Base-by-base conservation (phyloP, 2,888 invertebrate genomes). In the Drosophila mayaguana region DNA sequence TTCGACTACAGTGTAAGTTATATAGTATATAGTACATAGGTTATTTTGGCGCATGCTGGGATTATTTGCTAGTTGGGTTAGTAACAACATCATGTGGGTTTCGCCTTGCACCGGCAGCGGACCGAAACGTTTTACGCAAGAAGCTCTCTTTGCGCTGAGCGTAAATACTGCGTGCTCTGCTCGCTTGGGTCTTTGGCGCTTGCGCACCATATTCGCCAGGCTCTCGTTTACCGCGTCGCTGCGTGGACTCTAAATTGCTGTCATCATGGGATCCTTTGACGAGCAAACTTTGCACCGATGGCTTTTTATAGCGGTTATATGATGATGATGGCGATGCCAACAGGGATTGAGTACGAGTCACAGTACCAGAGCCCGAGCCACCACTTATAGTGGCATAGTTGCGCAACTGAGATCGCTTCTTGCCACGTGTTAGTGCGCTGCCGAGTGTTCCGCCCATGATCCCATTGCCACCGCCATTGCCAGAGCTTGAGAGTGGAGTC, bases 41-140 rank as follows among this genome's bases (percentile, higher is more conserved):
- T 53, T 38, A 36, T 36, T 22, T 36, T 38, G 43, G 51, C 46
- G 69, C 79, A 77, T 77, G 76, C 76, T 74, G 62, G 68, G 51
- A 60, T 77, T 70, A 43, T 36, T 60, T 25, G 46, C 40, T 72
- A 36, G 64, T 48, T 65, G 55, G 75, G 78, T 83, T 83, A 91
- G 91, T 88, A 74, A 87, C 82, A 78, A 68, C 76, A 75, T 88
- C 84, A 70, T 81, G 77, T 18, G 56, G 79, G 55, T 75, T 72
- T 48, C 87, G 92, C 77, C 66, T 91, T 64, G 83, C 89, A 80
- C 90, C 84, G 88, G 93, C 92, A 78, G 90, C 88, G 81, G 93
- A 92, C 79, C 90, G 91, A 78, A 92, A 91, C 50, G 92, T 94
- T 91, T 93, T 93, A 73, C 92, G 93, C 75, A 93, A 90, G 88